phyloP scores from a whole-genome alignment of 1,140 invertebrate species.

The Drosophila malerkotliana region DNA sequence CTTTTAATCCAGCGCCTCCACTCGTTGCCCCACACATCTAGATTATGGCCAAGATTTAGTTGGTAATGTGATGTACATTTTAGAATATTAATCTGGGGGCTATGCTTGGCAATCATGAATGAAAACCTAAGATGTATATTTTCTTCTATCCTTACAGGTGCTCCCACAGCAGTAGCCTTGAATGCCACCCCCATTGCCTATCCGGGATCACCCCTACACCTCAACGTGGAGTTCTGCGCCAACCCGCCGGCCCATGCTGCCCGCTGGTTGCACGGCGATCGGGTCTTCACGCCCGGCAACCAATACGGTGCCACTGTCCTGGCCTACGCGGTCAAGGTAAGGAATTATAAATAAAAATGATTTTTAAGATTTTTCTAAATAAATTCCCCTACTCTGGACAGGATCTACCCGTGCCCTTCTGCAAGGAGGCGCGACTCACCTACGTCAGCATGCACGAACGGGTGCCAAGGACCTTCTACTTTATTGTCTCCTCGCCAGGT shows the following conservation, averaged over 20 bases:
- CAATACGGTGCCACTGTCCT: conserved; percentile 83
- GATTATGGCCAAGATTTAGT: conserved; percentile 4
- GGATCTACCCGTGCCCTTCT: conserved; percentile 83
- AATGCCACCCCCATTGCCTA: conserved; percentile 85
- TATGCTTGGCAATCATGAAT: neutral
- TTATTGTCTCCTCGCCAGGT: conserved; percentile 80
- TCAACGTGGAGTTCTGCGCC: conserved; percentile 86
- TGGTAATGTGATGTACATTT: neutral
- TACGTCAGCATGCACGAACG: conserved; percentile 84
- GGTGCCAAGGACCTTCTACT: conserved; percentile 83
- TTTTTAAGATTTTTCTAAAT: neutral
- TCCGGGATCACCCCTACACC: conserved; percentile 85
- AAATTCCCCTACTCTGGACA: conserved; percentile 11
- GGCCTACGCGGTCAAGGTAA: conserved; percentile 82
- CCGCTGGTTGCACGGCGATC: conserved; percentile 83
- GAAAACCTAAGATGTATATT: neutral
- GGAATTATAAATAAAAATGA: neutral
- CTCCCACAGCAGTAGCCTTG: conserved; percentile 84
- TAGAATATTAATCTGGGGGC: neutral
- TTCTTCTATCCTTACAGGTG: conserved; percentile 65
- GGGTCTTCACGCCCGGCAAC: conserved; percentile 83
- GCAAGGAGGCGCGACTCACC: conserved; percentile 83
- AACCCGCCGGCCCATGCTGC: conserved; percentile 84
- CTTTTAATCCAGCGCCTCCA: conserved; percentile 16
- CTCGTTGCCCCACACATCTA: neutral